Evolutionary conservation across 2,113 vertebrate species (phyloP).

Genomic region (Tauraco erythrolophus): DNA sequence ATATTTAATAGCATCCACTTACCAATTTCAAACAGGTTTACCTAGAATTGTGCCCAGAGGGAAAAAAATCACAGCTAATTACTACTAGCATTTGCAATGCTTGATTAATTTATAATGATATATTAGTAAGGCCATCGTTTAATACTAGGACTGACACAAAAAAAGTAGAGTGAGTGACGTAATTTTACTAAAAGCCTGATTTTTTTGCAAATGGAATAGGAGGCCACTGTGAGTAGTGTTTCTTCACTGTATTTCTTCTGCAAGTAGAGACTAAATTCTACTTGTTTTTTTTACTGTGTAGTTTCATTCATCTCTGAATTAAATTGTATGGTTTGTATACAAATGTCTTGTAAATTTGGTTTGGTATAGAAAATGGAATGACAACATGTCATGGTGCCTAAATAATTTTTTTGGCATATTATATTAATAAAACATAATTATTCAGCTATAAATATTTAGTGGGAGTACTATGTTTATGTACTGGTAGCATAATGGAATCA

Average conservation of each 20-base stretch:
- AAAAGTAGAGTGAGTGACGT: neutral
- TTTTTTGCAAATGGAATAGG: neutral
- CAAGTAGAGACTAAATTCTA: neutral
- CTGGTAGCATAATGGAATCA: neutral
- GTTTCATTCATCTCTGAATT: neutral
- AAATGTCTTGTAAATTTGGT: neutral
- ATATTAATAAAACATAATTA: neutral
- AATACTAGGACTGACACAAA: neutral
- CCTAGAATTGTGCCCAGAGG: neutral
- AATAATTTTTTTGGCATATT: neutral
- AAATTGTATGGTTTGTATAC: neutral
- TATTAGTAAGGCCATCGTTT: neutral
- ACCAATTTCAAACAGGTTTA: neutral
- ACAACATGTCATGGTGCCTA: neutral
- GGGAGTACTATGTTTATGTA: neutral
- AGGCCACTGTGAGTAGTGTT: neutral
- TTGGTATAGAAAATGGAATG: neutral
- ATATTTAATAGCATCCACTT: neutral
- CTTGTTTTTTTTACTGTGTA: neutral
- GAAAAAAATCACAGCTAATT: neutral
- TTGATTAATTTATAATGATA: neutral
- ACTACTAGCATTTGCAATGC: neutral
- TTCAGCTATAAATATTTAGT: neutral
- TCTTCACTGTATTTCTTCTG: neutral
- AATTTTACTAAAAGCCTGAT: constrained; percentile 21